Evolutionary conservation across 2,888 invertebrate species (phyloP).

Genomic region (Parnassius orleans): DNA sequence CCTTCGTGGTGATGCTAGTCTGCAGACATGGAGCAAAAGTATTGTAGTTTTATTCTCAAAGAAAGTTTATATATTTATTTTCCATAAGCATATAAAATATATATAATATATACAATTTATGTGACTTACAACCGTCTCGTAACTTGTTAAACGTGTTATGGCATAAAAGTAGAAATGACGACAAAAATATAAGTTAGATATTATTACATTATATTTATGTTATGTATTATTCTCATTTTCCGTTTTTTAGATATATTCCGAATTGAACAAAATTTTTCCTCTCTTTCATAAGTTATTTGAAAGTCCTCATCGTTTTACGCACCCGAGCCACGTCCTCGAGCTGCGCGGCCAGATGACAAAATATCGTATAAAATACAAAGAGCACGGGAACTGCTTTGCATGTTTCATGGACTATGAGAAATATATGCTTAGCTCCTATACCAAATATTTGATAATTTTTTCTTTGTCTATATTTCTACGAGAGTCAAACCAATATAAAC

Average conservation of each 20-base stretch:
- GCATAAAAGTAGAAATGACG: too few relatives aligned
- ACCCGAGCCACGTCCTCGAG: constrained; percentile 54
- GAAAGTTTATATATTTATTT: too few relatives aligned
- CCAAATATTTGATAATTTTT: constrained; percentile 19
- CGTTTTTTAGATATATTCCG: constrained; percentile 21
- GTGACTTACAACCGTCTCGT: too few relatives aligned
- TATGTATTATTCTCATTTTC: neutral
- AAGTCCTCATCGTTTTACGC: constrained; percentile 46
- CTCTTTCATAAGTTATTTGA: constrained; percentile 33
- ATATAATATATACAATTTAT: too few relatives aligned
- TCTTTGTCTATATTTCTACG: constrained; percentile 7
- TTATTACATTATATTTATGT: too few relatives aligned
- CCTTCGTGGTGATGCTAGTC: too few relatives aligned
- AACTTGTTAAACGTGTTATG: too few relatives aligned
- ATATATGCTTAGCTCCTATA: constrained; percentile 53
- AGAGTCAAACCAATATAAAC: neutral
- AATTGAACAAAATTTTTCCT: constrained; percentile 28
- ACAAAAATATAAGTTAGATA: too few relatives aligned
- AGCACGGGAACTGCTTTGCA: constrained; percentile 51
- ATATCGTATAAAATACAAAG: constrained; percentile 63
- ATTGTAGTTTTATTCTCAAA: too few relatives aligned
- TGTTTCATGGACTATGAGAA: constrained; percentile 58
- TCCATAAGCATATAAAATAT: too few relatives aligned
- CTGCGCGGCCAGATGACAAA: constrained; percentile 65
- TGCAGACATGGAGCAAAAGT: too few relatives aligned